Evolutionary conservation across 2,113 vertebrate genomes (phyloP).

Genomic region (Microtus ochrogaster): DNA sequence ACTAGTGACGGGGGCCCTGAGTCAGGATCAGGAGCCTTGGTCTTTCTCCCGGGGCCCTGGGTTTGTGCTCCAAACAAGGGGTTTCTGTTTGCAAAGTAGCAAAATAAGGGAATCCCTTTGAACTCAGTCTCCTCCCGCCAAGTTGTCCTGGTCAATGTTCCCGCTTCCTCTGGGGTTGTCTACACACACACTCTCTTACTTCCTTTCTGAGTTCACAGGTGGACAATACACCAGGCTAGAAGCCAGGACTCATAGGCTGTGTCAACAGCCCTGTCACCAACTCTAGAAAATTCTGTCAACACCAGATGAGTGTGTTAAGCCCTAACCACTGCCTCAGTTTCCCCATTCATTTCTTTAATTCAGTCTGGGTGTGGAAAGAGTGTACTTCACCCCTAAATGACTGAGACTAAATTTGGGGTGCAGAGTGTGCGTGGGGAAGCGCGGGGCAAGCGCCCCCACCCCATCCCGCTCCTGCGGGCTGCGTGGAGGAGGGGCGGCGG

Average conservation of each 20-base stretch:
- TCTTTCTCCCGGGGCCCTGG: not conserved
- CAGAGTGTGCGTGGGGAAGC: too few relatives aligned
- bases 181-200: not conserved
- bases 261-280: constrained; percentile 33
- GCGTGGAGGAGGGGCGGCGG: constrained; percentile 39
- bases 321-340: constrained; percentile 71
- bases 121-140: not conserved
- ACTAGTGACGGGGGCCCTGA: constrained; percentile 64
- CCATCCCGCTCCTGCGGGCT: not conserved
- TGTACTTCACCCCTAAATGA: not conserved
- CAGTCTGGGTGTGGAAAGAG: not conserved
- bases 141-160: not conserved
- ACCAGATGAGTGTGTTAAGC: not conserved
- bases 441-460: not conserved
- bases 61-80: constrained; percentile 2
- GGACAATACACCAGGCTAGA: constrained; percentile 60
- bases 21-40: constrained; percentile 18
- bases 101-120: not conserved
- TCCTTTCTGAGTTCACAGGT: constrained; percentile 70
- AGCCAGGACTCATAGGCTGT: constrained; percentile 60
- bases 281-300: constrained; percentile 63
- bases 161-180: constrained; percentile 18
- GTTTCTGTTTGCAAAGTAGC: constrained; percentile 39
- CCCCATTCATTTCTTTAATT: constrained; percentile 34
- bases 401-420: not conserved